Percentiles rank a stretch among this genome's conserved stretches.
Conservation (phyloP, 2,888 invertebrate genomes). For the Papilio protenor region DNA sequence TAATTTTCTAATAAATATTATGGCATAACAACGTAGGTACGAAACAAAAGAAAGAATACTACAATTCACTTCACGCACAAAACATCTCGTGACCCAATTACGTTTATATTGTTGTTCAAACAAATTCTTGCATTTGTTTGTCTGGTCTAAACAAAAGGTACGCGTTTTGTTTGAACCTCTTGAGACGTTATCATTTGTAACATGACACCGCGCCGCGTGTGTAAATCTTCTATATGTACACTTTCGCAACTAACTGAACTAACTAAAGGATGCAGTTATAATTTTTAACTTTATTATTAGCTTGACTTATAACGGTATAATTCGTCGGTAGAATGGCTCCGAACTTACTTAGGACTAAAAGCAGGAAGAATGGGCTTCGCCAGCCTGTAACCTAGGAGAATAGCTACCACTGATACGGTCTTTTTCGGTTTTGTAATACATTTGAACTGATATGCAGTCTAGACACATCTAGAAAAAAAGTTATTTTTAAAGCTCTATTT, state of each 20-base stretch:
- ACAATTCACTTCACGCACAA: constrained; percentile 16
- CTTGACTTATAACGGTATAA: background rate
- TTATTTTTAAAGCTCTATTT: too few species aligned
- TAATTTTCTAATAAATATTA: too few species aligned
- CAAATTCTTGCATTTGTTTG: constrained; percentile 61
- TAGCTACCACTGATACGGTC: too few species aligned
- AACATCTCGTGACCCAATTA: constrained; percentile 36
- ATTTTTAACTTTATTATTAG: background rate
- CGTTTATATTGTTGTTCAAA: constrained; percentile 44
- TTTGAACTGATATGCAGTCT: too few species aligned
- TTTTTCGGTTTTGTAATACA: too few species aligned
- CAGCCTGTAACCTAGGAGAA: too few species aligned
- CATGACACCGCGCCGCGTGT: constrained; percentile 72
- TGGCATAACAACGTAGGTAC: background rate
- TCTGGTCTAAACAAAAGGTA: constrained; percentile 57
- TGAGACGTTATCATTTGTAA: constrained; percentile 76
- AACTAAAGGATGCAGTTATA: constrained; percentile 54
- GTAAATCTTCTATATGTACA: constrained; percentile 75
- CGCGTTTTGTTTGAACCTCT: constrained; percentile 60
- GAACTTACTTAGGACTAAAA: too few species aligned
- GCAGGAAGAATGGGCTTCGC: too few species aligned
- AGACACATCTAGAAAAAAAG: too few species aligned
- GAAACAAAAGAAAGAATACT: background rate
- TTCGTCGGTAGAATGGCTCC: too few species aligned
- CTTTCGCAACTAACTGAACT: constrained; percentile 76